phyloP scores from a whole-genome alignment of 2,888 invertebrate genomes.

The Eupithecia inturbata region DNA sequence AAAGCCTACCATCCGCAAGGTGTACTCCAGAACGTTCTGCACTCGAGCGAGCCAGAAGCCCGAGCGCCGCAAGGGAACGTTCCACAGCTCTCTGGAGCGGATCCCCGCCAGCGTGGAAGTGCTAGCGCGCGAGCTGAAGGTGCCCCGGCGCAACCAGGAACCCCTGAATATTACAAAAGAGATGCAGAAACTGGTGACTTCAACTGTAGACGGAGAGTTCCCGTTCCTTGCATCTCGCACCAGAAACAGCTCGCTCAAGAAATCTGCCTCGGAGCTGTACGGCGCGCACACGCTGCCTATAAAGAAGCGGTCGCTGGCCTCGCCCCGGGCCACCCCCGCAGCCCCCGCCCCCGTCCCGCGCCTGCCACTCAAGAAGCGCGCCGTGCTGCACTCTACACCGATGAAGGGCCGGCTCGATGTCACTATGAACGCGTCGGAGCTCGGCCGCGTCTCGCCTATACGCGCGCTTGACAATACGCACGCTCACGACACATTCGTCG shows the following conservation, averaged over 20 bases:
- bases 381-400: constrained; percentile 70
- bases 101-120: constrained; percentile 58
- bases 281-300: constrained; percentile 62
- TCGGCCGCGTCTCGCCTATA: constrained; percentile 70
- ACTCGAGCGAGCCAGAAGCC: constrained; percentile 44
- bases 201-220: constrained; percentile 57
- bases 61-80: constrained; percentile 47
- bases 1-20: constrained; percentile 55
- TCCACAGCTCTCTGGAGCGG: constrained; percentile 55
- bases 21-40: constrained; percentile 65
- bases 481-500: neutral
- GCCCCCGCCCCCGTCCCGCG: neutral
- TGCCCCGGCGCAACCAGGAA: constrained; percentile 46
- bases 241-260: constrained; percentile 50
- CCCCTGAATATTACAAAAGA: constrained; percentile 50
- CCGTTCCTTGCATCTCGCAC: constrained; percentile 52
- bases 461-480: constrained; percentile 29
- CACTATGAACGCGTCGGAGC: constrained; percentile 54
- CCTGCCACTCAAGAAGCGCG: constrained; percentile 61
- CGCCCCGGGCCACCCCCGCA: constrained; percentile 10
- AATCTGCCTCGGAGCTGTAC: constrained; percentile 56
- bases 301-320: constrained; percentile 66
- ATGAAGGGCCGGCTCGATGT: constrained; percentile 55
- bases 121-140: constrained; percentile 60
- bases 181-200: constrained; percentile 59